These are phyloP conservation scores for Cosmorhoe ocellata DNA, from an alignment of 2,888 invertebrate genomes.

Conservation along the genomic window DNA sequence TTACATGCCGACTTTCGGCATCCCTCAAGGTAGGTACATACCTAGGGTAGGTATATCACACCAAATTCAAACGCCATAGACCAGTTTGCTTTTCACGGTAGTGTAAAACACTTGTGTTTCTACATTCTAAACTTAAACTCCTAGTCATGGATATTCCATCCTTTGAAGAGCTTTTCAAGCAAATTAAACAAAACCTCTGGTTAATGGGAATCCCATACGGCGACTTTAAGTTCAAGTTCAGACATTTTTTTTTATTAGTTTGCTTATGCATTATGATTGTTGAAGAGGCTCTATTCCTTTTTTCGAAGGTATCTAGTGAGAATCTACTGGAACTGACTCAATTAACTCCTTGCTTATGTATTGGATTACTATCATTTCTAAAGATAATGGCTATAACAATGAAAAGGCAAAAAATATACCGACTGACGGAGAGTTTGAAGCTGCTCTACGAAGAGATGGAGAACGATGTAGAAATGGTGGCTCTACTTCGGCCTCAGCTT, in stretches of 20 bases:
- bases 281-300: conserved; percentile 49
- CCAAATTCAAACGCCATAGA: background rate
- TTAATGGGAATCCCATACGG: conserved; percentile 52
- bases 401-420: conserved; percentile 45
- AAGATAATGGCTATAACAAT: conserved; percentile 47
- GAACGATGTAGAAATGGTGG: conserved; percentile 39
- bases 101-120: conserved; percentile 1
- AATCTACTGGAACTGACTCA: conserved; percentile 60
- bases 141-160: conserved; percentile 47
- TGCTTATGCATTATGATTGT: conserved; percentile 40
- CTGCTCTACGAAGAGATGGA: conserved; percentile 45
- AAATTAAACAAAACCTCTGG: conserved; percentile 55
- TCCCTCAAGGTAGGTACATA: too few relatives aligned
- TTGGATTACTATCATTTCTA: conserved; percentile 49
- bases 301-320: conserved; percentile 53
- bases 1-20: too few relatives aligned
- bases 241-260: conserved; percentile 42
- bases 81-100: background rate
- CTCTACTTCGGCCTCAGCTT: conserved; percentile 46
- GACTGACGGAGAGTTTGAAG: conserved; percentile 45
- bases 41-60: too few relatives aligned
- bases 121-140: background rate
- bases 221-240: conserved; percentile 36
- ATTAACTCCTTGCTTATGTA: conserved; percentile 54
- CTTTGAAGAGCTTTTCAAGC: conserved; percentile 55